Evolutionary conservation across 2,797 vertebrate genomes (phyloP).

Genomic region (Gallinago nigripennis): DNA sequence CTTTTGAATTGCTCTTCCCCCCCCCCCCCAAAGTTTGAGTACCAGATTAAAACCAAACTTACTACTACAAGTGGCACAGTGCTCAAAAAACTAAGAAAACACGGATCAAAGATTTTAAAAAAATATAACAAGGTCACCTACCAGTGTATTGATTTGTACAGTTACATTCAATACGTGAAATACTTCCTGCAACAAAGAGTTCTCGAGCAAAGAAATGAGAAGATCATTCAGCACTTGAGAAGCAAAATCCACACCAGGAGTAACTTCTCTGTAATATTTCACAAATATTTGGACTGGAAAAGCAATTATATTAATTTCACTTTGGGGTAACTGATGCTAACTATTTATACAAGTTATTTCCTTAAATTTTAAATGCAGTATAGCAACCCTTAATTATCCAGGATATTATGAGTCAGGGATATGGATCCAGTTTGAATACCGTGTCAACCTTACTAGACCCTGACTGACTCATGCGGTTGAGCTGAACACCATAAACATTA

Average conservation of each 20-base stretch:
- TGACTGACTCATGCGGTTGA: not conserved
- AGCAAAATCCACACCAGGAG: conserved; percentile 82
- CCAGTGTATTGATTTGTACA: conserved; percentile 71
- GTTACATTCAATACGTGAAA: conserved; percentile 78
- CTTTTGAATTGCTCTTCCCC: not conserved
- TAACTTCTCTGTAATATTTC: conserved; percentile 84
- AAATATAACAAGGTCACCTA: conserved; percentile 63
- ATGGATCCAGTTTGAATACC: not conserved
- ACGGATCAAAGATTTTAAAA: not conserved
- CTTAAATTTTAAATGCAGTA: not conserved
- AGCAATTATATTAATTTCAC: not conserved
- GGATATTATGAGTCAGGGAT: not conserved
- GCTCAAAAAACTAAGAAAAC: not conserved
- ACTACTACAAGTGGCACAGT: not conserved
- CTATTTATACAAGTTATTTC: not conserved
- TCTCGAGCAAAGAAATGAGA: conserved; percentile 82
- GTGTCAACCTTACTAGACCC: not conserved
- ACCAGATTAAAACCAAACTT: not conserved
- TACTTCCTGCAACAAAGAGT: conserved; percentile 80
- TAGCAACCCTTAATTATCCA: not conserved
- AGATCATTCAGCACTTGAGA: conserved; percentile 79
- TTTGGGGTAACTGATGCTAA: not conserved
- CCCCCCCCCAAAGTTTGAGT: not conserved
- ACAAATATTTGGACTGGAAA: conserved; percentile 85
- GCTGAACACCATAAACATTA: not conserved